Base-by-base conservation (phyloP, 2,888 invertebrate species). In the Rhopalosiphum nymphaeae region DNA sequence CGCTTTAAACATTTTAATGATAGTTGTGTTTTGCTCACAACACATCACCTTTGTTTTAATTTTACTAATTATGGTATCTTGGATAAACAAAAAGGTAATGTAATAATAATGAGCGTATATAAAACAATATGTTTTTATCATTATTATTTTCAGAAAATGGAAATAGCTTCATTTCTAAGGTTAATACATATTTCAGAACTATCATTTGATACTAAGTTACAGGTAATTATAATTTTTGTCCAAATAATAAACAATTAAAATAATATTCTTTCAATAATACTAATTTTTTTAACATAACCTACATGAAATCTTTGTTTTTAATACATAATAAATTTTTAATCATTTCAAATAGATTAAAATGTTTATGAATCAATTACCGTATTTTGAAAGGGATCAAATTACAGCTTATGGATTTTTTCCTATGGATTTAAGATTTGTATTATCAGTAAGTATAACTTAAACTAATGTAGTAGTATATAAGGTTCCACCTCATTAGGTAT, bases 71-170 rank as follows among this genome's bases (percentile, higher is more conserved):
- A 5, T 5, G 1, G 67, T 67, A 16, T 16, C n/a, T 16, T 67
- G 67, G 67, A 67, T 67, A 67, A 67, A n/a, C n/a, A n/a, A 13
- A n/a, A 67, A 67, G 67, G 67, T 67, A 67, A 67, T n/a, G n/a
- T 29, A 53, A 53, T 53, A 44, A 44, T 44, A 44, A 44, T 44
- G 5, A 44, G 5, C n/a, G 5, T 44, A 44, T 44, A n/a, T n/a
- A 61, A n/a, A n/a, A n/a, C n/a, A 16, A 44, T 44, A 67, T 67
- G 4, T n/a, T n/a, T 13, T 1, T 13, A 1, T 1, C 13, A n/a
- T 29, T n/a, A n/a, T 67, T 67, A 16, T 5, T 67, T 67, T 67
- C 67, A 67, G 67, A 67, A n/a, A 67, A 67, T n/a, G n/a, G n/a
- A 67, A 67, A n/a, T 67, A n/a, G n/a, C n/a, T 67, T 67, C 67